phyloP scores from a whole-genome alignment of 2,113 vertebrate genomes.

The Tapirus terrestris region DNA sequence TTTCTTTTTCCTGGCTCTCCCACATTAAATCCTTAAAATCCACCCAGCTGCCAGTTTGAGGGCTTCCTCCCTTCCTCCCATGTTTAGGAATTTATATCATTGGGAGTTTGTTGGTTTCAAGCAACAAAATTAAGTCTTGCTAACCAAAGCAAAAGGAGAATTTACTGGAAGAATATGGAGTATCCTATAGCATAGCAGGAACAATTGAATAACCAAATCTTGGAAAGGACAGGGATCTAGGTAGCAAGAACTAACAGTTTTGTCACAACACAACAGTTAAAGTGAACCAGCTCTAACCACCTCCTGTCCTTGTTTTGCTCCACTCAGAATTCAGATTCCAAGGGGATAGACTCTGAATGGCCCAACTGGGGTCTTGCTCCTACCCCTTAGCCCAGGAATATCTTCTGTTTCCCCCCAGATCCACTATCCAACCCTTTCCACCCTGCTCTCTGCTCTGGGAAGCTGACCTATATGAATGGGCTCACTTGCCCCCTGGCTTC shows the following conservation, averaged over 20 bases:
- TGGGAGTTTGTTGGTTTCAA: not conserved
- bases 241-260: not conserved
- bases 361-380: not conserved
- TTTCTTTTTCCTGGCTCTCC: not conserved
- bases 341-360: not conserved
- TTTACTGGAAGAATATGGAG: not conserved
- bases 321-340: not conserved
- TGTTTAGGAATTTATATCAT: not conserved
- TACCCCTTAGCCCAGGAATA: not conserved
- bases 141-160: not conserved
- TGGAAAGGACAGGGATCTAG: not conserved
- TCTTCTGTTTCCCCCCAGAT: not conserved
- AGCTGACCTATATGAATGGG: not conserved
- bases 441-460: not conserved
- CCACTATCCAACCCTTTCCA: no score
- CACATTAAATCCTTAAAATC: not conserved
- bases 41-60: not conserved
- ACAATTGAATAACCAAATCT: not conserved
- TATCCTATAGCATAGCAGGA: not conserved
- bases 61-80: not conserved
- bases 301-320: not conserved
- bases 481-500: not conserved
- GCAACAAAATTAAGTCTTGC: not conserved
- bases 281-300: not conserved
- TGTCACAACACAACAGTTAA: not conserved